Conservation (phyloP, 2,113 vertebrate species). For the Stictonetta naevosa region DNA sequence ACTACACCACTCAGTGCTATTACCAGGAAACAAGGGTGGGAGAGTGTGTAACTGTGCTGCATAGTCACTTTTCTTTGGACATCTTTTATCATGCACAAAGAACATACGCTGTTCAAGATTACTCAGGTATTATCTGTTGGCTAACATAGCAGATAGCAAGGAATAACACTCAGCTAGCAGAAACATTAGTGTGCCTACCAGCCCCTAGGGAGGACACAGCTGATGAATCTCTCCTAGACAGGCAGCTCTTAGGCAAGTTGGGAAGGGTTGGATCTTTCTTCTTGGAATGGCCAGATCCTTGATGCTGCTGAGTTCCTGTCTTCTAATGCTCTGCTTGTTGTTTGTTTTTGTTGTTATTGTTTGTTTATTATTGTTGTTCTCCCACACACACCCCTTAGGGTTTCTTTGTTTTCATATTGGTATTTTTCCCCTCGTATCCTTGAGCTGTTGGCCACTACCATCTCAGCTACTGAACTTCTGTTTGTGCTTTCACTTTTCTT, state of each 20-base stretch:
- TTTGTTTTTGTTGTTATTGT: neutral
- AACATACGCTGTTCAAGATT: neutral
- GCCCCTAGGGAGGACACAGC: fast-evolving
- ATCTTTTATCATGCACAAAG: neutral
- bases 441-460: neutral
- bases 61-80: neutral
- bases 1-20: neutral
- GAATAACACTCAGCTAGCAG: neutral
- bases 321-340: neutral
- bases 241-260: neutral
- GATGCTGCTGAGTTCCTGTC: neutral
- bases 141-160: neutral
- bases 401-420: neutral
- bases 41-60: neutral
- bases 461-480: neutral
- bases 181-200: neutral
- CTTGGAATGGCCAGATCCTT: neutral
- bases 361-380: neutral
- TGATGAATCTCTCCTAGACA: neutral
- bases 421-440: neutral
- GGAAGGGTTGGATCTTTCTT: neutral
- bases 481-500: neutral
- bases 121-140: neutral
- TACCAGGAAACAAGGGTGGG: neutral
- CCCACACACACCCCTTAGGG: neutral